Percentiles rank a stretch among this genome's conserved stretches.
Conservation (phyloP, 2,888 invertebrate genomes). For the Dicycla oo region DNA sequence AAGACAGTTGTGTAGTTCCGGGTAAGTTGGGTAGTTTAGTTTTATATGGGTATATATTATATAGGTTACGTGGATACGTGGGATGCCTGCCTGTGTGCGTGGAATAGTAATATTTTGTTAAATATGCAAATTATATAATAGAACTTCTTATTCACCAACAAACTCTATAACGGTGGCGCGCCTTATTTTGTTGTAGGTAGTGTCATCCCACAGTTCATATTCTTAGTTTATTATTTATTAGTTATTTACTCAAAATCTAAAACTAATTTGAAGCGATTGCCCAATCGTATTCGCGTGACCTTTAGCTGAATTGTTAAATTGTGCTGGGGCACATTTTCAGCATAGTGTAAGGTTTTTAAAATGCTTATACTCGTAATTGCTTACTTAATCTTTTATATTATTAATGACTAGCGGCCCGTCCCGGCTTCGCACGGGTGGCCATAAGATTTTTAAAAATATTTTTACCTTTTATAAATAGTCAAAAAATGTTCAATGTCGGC, state of each 20-base stretch:
- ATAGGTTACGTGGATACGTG: background rate
- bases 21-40: slow-evolving; percentile 35
- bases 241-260: background rate
- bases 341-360: background rate
- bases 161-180: background rate
- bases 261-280: background rate
- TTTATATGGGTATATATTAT: slow-evolving; percentile 22
- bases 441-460: no score
- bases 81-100: background rate
- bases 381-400: background rate
- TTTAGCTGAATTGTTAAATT: background rate
- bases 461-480: no score
- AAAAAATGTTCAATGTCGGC: no score
- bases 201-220: background rate
- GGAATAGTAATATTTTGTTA: slow-evolving; percentile 12
- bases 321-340: background rate
- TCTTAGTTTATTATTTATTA: no score
- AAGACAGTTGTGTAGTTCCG: slow-evolving; percentile 32
- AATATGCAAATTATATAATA: background rate
- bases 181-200: background rate
- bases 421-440: no score
- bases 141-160: no score
- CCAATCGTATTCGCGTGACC: background rate
- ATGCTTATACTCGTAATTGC: background rate
- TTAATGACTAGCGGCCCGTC: no score